A percentile compares a stretch with the other conserved stretches of the same genome.
Evolutionary conservation across 2,888 invertebrate species (phyloP).

Genomic region (Drosophila infuscata): DNA sequence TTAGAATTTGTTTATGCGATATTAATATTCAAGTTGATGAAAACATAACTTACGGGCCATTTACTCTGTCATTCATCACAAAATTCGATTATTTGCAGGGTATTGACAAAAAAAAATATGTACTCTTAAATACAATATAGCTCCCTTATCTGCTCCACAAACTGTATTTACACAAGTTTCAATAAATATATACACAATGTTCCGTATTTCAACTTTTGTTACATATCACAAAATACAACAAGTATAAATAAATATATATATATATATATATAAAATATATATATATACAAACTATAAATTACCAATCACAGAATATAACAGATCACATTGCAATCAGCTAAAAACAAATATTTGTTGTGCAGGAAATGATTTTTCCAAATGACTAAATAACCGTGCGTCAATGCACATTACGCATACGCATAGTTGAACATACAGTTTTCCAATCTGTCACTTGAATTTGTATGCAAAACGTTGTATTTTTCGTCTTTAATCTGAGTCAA

Average conservation of each 20-base stretch:
- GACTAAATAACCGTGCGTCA: conserved; percentile 50
- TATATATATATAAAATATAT: background rate
- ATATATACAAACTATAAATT: background rate
- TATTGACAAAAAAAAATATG: background rate
- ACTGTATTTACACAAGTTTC: background rate
- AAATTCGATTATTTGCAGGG: background rate
- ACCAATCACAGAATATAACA: background rate
- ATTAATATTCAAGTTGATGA: background rate
- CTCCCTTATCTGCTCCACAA: background rate
- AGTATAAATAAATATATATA: background rate
- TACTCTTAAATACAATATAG: background rate
- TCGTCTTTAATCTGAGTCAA: conserved; percentile 14
- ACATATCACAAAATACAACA: background rate
- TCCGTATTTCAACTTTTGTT: background rate
- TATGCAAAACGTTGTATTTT: conserved; percentile 27
- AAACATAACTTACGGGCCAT: background rate
- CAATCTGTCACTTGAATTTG: background rate
- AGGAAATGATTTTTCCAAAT: conserved; percentile 47
- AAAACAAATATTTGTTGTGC: conserved; percentile 11
- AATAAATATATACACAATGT: background rate
- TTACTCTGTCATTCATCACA: background rate
- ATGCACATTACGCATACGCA: conserved; percentile 56
- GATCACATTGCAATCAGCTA: background rate
- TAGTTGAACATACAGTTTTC: conserved; percentile 38
- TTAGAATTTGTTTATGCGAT: background rate